Evolutionary conservation across 1,140 invertebrate genomes (phyloP), one percentile per base, ranked within the genome.

Genomic region (Zaprionus capensis): DNA sequence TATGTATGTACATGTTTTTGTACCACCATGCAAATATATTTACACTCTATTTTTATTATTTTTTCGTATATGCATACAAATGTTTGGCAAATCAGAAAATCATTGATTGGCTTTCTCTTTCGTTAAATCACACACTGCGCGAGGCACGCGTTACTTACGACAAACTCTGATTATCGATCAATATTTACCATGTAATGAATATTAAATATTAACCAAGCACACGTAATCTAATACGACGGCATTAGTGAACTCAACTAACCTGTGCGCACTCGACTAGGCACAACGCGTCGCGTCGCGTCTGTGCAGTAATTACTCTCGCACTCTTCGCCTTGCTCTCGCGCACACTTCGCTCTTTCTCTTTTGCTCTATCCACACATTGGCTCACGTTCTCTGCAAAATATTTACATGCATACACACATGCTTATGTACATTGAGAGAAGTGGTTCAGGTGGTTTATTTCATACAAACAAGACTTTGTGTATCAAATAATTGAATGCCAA

Each of bases 51-150:
- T 6, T 44, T 34, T 56, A 28, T 24, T 56, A 15, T 34, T 36
- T 22, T 17, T 31, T 44, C 41, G 31, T 34, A 56, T 36, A 24
- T 70, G 53, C 57, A 34, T 34, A 62, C 57, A 59, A 55, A 62
- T 62, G 24, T 56, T 59, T 59, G 22, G 58, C 71, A 49, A 68
- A 36, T 58, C 53, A 38, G 53, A 71, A 49, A 75, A 63, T 36
- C 31, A 59, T 64, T 59, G 59, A 64, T 72, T 76, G 63, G 64
- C 77, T 79, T 76, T 79, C 77, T 76, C 73, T 76, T 76, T 68
- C 36, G 12, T 41, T 63, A 6, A 17, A 15, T 24, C 51, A 63
- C 49, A 70, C 44, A 57, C 53, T 24, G 14, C 14, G 11, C 14
- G 11, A 15, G 53, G 7, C 6, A n/a, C n/a, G n/a, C 41, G 41